A percentile compares a stretch with the other conserved stretches of the same genome.
Conservation (phyloP, 30 jellyfish, hydroid and myxozoan species). For the Aurelia aurita complex sp. Pacific region DNA sequence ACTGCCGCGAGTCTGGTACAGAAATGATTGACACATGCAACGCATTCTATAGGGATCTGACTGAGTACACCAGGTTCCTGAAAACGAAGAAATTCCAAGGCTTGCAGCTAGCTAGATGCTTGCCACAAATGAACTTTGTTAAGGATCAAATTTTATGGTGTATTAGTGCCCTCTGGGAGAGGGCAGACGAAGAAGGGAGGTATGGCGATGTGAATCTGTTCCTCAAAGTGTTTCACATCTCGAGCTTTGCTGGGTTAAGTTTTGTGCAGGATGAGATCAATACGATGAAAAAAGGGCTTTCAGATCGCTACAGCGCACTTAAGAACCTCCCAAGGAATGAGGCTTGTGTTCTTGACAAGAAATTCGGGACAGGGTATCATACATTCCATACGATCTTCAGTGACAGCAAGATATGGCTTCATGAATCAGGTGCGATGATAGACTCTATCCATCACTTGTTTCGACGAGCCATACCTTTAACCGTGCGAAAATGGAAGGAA, state of each 20-base stretch:
- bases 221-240: constrained; percentile 24
- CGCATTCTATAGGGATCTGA: constrained; percentile 35
- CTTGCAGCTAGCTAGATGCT: constrained; percentile 29
- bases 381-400: constrained; percentile 35
- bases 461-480: constrained; percentile 17
- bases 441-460: constrained; percentile 18
- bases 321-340: not conserved
- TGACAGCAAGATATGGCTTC: constrained; percentile 42
- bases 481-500: not conserved
- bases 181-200: constrained; percentile 22
- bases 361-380: not conserved
- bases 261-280: constrained; percentile 19
- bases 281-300: constrained; percentile 1
- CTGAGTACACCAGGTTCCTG: constrained; percentile 14
- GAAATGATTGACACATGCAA: constrained; percentile 29
- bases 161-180: constrained; percentile 8
- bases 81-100: constrained; percentile 8
- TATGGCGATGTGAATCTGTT: constrained; percentile 40
- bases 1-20: not conserved
- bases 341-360: not conserved
- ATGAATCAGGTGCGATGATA: constrained; percentile 18
- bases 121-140: constrained; percentile 44
- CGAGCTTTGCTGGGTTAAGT: constrained; percentile 16
- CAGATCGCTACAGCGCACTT: not conserved
- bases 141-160: constrained; percentile 60